These are phyloP conservation scores for Abscondita cerata DNA, from an alignment of 2,888 invertebrate species.

Conservation along the genomic window DNA sequence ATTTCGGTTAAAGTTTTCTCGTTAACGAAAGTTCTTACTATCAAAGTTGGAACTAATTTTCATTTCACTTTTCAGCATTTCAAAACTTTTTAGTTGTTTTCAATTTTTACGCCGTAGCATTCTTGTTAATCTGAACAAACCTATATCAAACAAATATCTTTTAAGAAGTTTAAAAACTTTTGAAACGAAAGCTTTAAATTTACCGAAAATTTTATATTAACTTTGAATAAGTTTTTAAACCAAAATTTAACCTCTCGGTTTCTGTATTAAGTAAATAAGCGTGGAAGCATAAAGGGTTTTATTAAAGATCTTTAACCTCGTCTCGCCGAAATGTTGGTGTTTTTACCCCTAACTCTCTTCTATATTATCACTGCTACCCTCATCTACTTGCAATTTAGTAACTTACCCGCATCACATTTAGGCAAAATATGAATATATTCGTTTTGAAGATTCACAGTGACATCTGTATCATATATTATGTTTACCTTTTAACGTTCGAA, in stretches of 20 bases:
- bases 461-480: slow-evolving; percentile 22
- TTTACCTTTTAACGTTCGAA: slow-evolving; percentile 6
- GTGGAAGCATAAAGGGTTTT: slow-evolving; percentile 40
- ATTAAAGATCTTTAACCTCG: slow-evolving; percentile 38
- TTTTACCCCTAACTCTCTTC: slow-evolving; percentile 28
- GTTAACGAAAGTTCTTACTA: slow-evolving; percentile 8
- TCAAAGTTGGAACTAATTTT: slow-evolving; percentile 18
- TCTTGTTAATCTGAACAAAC: neutral
- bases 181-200: slow-evolving; percentile 8
- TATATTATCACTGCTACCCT: slow-evolving; percentile 37
- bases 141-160: neutral
- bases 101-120: neutral
- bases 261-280: slow-evolving; percentile 36
- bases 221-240: slow-evolving; percentile 24
- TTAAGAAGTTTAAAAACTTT: neutral
- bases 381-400: slow-evolving; percentile 38
- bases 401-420: slow-evolving; percentile 37
- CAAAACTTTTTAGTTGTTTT: slow-evolving; percentile 6
- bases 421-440: slow-evolving; percentile 35
- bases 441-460: slow-evolving; percentile 19
- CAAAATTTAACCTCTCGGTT: slow-evolving; percentile 18
- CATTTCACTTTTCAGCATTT: slow-evolving; percentile 3
- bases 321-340: slow-evolving; percentile 28
- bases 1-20: slow-evolving; percentile 12
- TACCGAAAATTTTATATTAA: slow-evolving; percentile 11